Conservation (phyloP, 2,888 invertebrate genomes). For the Chloroclysta siterata region DNA sequence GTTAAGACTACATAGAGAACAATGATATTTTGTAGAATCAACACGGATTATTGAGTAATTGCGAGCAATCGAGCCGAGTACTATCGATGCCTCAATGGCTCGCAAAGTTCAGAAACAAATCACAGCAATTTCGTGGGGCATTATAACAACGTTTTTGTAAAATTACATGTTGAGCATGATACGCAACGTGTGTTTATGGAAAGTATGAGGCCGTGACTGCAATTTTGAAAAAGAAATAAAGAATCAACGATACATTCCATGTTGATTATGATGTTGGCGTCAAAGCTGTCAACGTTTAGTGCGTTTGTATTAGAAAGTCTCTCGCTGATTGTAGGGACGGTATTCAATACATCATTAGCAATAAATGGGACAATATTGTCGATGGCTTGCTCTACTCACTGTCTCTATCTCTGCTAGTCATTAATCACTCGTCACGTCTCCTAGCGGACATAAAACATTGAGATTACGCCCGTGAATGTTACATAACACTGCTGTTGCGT, state of each 20-base stretch:
- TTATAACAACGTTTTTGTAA: conserved; percentile 77
- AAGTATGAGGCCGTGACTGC: conserved; percentile 58
- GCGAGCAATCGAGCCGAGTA: conserved; percentile 56
- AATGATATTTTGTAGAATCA: conserved; percentile 66
- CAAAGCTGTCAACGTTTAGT: conserved; percentile 46
- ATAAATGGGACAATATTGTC: conserved; percentile 80
- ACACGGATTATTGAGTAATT: conserved; percentile 75
- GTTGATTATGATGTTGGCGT: conserved; percentile 48
- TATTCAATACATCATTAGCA: conserved; percentile 78
- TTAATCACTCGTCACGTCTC: conserved; percentile 72
- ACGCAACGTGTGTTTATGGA: conserved; percentile 71
- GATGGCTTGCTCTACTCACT: conserved; percentile 54
- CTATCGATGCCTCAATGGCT: conserved; percentile 60
- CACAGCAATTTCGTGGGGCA: conserved; percentile 74
- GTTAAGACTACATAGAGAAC: conserved; percentile 36
- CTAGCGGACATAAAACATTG: conserved; percentile 70
- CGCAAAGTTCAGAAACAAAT: conserved; percentile 70
- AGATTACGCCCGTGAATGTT: conserved; percentile 71
- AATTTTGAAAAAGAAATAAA: conserved; percentile 51
- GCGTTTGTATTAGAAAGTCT: conserved; percentile 62
- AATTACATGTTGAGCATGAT: conserved; percentile 68
- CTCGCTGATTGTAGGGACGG: conserved; percentile 47
- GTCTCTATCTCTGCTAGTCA: conserved; percentile 64
- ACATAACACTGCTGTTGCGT: conserved; percentile 61
- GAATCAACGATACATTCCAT: conserved; percentile 29